Evolutionary conservation across 1,140 invertebrate species (phyloP).

Genomic region (Drosophila grimshawi): DNA sequence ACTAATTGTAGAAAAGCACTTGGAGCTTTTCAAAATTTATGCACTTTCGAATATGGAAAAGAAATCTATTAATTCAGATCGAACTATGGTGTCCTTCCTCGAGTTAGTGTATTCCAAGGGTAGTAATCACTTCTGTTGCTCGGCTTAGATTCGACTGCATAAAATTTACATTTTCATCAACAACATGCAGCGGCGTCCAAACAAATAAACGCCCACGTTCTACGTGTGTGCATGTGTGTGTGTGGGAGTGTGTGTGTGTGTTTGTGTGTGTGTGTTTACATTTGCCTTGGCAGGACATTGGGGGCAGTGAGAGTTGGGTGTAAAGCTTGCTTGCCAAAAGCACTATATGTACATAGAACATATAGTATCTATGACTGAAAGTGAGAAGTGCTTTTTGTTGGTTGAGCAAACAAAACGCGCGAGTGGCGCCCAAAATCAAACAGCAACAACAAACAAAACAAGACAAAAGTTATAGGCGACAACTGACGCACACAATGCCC

Average conservation of each 20-base stretch:
- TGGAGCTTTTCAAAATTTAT: neutral
- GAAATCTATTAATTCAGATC: constrained; percentile 14
- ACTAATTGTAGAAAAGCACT: neutral
- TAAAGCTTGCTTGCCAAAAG: constrained; percentile 10
- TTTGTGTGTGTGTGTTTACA: constrained; percentile 28
- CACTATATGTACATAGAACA: constrained; percentile 42
- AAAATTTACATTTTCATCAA: constrained; percentile 77
- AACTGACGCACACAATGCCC: constrained; percentile 58
- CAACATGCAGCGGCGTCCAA: constrained; percentile 51
- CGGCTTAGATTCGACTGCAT: constrained; percentile 53
- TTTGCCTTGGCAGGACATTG: constrained; percentile 21
- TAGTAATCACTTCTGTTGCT: constrained; percentile 42
- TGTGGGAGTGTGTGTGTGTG: constrained; percentile 2
- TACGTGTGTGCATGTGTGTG: neutral
- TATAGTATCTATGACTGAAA: constrained; percentile 56
- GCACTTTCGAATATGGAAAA: constrained; percentile 4
- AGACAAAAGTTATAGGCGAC: constrained; percentile 57
- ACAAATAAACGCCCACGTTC: constrained; percentile 52
- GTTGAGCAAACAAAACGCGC: constrained; percentile 55
- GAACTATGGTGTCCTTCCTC: constrained; percentile 7
- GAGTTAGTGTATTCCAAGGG: constrained; percentile 24
- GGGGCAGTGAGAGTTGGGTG: constrained; percentile 1
- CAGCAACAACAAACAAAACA: constrained; percentile 46
- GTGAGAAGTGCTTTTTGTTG: constrained; percentile 66
- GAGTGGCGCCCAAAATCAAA: constrained; percentile 59